Base-by-base conservation (phyloP, 1,140 invertebrate genomes). In the Meloidogyne hapla region DNA sequence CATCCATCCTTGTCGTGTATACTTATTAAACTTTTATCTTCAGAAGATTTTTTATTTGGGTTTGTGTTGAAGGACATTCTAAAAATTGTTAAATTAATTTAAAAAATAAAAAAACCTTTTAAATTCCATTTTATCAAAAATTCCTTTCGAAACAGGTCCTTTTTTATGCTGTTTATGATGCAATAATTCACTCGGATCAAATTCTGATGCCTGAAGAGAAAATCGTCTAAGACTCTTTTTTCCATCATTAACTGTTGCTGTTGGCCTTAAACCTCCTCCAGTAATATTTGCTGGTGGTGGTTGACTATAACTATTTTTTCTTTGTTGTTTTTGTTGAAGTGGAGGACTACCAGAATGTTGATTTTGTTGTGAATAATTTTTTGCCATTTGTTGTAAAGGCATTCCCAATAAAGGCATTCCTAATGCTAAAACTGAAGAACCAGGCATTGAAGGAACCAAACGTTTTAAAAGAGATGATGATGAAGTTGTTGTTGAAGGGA, bases 11-110 rank as follows among this genome's bases (percentile, higher is more conserved):
- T 61, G 13, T 73, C 56, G 2, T 21, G 71, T 38, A 70, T 10
- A 56, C 40, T 73, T 21, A 73, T 73, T 64, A 73, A 33, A 23
- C 23, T 61, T 21, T 63, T 73, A 64, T 73, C 71, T 38, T 73
- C 71, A 13, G 42, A 38, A 21, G 56, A 63, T 33, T 73, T 73
- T 63, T 73, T 73, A 56, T 73, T 73, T 38, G 71, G 71, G 26
- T 73, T 73, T 63, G 71, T 65, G 42, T 73, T 73, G 71, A 73
- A 73, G 5, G 71, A 73, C 71, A 73, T 73, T 33, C 69, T 70
- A 18, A 70, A 70, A 45, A 56, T 1, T 56, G n/a, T 56, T n/a
- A 56, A n/a, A 56, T n/a, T n/a, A 56, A n/a, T 56, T 48, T 18
- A 48, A 48, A 48, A 48, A 42, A 10, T 42, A 15, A 45, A 45